These are phyloP conservation scores for Chrysocyon brachyurus DNA, from an alignment of 2,797 vertebrate genomes.

Conservation along the genomic window DNA sequence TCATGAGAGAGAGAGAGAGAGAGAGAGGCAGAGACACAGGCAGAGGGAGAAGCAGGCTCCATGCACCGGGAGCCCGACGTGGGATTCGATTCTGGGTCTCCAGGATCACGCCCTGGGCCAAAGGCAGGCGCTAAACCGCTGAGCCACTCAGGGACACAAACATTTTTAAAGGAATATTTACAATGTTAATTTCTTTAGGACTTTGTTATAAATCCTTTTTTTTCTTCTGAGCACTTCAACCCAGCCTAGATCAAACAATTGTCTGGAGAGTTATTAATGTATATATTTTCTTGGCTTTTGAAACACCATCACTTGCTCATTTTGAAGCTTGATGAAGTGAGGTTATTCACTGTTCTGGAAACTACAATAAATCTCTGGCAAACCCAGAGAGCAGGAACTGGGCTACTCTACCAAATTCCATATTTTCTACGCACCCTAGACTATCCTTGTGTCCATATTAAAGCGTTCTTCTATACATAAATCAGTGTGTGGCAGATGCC, in stretches of 20 bases:
- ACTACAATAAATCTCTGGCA: background rate
- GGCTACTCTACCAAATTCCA: background rate
- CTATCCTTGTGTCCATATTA: background rate
- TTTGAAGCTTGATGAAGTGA: background rate
- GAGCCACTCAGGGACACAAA: background rate
- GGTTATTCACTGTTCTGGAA: constrained; percentile 28
- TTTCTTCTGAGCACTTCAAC: background rate
- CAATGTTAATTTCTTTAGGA: constrained; percentile 41
- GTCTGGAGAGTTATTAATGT: background rate
- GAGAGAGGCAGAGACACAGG: too few species aligned
- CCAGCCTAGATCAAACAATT: background rate
- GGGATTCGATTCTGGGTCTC: too few species aligned
- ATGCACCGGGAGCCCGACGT: too few species aligned
- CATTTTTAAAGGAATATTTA: constrained; percentile 28
- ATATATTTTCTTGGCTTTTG: constrained; percentile 21
- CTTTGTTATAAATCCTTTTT: background rate
- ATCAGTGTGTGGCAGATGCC: background rate
- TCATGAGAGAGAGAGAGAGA: too few species aligned
- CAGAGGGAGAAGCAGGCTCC: too few species aligned
- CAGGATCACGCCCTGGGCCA: too few species aligned
- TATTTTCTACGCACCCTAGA: background rate
- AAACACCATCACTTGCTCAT: background rate
- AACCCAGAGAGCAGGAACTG: background rate
- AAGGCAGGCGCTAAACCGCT: too few species aligned
- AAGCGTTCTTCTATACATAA: background rate